Evolutionary conservation across 2,888 invertebrate genomes (phyloP).

Genomic region (Xestia xanthographa): DNA sequence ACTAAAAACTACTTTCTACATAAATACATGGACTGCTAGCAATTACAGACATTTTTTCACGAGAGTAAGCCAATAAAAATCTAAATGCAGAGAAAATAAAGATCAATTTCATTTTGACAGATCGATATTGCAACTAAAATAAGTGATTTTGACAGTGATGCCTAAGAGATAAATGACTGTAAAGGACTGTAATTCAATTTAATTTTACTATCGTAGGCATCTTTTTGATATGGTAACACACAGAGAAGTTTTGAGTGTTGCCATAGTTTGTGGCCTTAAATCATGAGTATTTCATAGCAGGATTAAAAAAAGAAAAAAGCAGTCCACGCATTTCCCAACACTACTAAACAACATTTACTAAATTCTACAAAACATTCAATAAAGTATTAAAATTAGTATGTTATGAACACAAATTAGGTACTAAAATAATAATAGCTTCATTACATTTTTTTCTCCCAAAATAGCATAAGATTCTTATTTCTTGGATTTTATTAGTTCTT

Average conservation of each 20-base stretch:
- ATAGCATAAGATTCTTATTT: slow-evolving; percentile 29
- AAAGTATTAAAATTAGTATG: background rate
- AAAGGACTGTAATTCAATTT: background rate
- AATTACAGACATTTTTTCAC: background rate
- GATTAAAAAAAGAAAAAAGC: background rate
- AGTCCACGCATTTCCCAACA: slow-evolving; percentile 15
- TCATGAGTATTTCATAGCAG: background rate
- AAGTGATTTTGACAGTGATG: background rate
- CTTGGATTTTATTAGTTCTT: slow-evolving; percentile 10
- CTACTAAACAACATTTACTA: slow-evolving; percentile 23
- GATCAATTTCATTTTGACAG: background rate
- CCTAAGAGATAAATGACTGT: background rate
- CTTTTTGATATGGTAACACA: background rate
- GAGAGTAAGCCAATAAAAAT: background rate
- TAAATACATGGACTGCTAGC: slow-evolving; percentile 20
- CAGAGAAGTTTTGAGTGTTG: background rate
- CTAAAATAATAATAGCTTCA: slow-evolving; percentile 14
- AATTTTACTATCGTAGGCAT: background rate
- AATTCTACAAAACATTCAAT: slow-evolving; percentile 17
- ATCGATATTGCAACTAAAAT: background rate
- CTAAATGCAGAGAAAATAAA: background rate
- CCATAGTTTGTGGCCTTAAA: background rate
- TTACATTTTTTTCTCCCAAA: slow-evolving; percentile 38
- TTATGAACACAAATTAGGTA: slow-evolving; percentile 15
- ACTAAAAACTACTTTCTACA: slow-evolving; percentile 30